These are phyloP conservation scores for Rhea americana DNA, from an alignment of 2,113 vertebrate species.

Conservation along the genomic window DNA sequence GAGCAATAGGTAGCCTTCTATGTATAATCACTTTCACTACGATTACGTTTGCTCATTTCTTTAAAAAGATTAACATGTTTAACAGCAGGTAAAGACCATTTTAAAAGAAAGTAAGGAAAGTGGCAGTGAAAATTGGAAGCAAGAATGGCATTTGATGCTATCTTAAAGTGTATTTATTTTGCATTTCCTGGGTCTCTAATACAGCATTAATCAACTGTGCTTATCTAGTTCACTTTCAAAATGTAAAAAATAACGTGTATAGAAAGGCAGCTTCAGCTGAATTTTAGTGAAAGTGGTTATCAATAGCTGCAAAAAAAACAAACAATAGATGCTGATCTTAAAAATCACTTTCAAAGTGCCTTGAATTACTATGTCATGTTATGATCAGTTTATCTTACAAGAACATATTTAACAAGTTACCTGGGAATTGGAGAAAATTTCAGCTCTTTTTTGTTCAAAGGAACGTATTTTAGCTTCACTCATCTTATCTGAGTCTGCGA, in stretches of 20 bases:
- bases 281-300: background rate
- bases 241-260: background rate
- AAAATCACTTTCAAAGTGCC: background rate
- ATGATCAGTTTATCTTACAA: background rate
- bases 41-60: background rate
- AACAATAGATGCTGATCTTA: background rate
- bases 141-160: background rate
- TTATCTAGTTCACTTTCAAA: background rate
- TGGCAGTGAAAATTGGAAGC: background rate
- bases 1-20: background rate
- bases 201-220: background rate
- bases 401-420: conserved; percentile 68
- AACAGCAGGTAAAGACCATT: background rate
- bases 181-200: background rate
- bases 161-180: background rate
- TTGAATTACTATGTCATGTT: background rate
- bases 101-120: background rate
- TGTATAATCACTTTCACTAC: background rate
- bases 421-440: conserved; percentile 52
- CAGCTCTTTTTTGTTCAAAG: conserved; percentile 79
- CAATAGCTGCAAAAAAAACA: background rate
- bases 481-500: conserved; percentile 91
- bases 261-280: background rate
- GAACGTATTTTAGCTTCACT: conserved; percentile 88
- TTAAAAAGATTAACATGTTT: background rate